Percentiles rank a stretch among this genome's conserved stretches.
Conservation (phyloP, 2,113 vertebrate species). For the Toxotes jaculatrix region DNA sequence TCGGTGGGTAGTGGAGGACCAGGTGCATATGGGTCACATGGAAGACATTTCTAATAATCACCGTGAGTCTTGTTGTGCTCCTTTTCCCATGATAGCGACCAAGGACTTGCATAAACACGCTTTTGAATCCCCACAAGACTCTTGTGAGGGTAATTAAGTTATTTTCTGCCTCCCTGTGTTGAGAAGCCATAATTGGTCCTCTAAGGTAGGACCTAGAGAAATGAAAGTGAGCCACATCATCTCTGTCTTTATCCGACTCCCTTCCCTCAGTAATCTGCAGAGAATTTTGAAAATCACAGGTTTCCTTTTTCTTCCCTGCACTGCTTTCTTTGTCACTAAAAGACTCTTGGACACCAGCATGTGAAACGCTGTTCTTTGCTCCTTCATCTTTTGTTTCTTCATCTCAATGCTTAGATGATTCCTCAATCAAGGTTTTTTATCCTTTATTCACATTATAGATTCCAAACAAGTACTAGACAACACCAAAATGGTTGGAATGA, state of each 20-base stretch:
- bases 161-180: slow-evolving; percentile 9
- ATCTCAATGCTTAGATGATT: too few species aligned
- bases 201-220: not conserved
- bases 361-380: not conserved
- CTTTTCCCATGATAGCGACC: not conserved
- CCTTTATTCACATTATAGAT: too few species aligned
- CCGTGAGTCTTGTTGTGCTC: not conserved
- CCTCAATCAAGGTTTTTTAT: not conserved
- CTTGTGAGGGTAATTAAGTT: slow-evolving; percentile 8
- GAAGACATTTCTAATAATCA: slow-evolving; percentile 28
- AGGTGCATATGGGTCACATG: not conserved
- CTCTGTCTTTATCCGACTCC: not conserved
- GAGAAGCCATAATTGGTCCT: slow-evolving; percentile 24
- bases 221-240: slow-evolving; percentile 12
- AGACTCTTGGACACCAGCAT: not conserved
- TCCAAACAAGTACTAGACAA: too few species aligned
- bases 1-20: slow-evolving; percentile 17
- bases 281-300: not conserved
- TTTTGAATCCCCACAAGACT: slow-evolving; percentile 27
- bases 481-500: too few species aligned
- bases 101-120: slow-evolving; percentile 27
- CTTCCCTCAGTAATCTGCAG: not conserved
- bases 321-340: not conserved
- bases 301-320: not conserved
- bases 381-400: not conserved